Base-by-base conservation (phyloP, 2,113 vertebrate genomes). In the Limnothrissa miodon region DNA sequence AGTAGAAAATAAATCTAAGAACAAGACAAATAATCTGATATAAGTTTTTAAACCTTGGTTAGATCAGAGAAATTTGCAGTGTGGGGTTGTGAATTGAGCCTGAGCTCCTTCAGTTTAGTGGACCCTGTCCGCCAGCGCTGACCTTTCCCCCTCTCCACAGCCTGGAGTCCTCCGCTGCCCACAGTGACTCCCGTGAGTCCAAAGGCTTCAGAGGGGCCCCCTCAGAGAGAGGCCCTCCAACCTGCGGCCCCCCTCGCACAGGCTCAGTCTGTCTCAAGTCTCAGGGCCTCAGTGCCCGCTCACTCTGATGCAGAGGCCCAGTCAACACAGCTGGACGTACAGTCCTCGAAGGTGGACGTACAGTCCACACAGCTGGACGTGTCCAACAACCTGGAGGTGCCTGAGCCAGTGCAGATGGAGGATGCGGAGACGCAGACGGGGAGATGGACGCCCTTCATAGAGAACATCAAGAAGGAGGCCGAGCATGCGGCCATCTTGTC, bases 381-480 rank as follows among this genome's bases (percentile, higher is more conserved):
- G 48, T 2, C 80, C 59, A 36, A 53, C n/a, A 7, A 19, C 74
- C 25, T 48, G 39, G 45, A 53, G 19, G 62, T 51, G 25, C 29
- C 33, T 36, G 19, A 39, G 25, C 0, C 11, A 5, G 8, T 15
- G 56, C 25, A 82, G 81, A 89, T 86, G 80, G 93, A 94, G 81
- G 93, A 95, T 1, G 94, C 93, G 0, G 94, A 93, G 89, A 95
- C 93, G 2, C 94, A 94, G 84, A 94, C 93, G 0, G 93, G 91
- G 53, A 91, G 92, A 81, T 94, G 94, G 94, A 94, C 93, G 0
- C 93, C 93, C 0, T 92, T 95, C 48, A 91, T 95, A 0, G 90
- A 94, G 83, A 92, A 80, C 88, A 93, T 94, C 84, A 93, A 89
- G 85, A 92, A 53, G 86, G 92, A 95, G 82, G 93, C 93, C 0